phyloP scores from a whole-genome alignment of 1,140 invertebrate species.

The Bilobella aurantiaca region DNA sequence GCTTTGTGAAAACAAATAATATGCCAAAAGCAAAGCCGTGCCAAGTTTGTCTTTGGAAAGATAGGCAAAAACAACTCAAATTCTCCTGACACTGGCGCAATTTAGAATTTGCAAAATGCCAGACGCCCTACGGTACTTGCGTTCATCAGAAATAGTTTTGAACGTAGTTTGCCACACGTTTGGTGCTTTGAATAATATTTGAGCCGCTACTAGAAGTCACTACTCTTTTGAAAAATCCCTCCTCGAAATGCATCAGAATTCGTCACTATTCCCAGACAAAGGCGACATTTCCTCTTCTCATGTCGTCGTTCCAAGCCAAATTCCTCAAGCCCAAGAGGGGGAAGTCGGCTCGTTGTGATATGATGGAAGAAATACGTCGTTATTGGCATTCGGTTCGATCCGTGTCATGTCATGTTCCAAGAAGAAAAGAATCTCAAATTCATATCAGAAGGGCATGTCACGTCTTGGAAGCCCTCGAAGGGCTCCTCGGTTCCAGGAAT shows the following conservation, averaged over 20 bases:
- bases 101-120: too few relatives aligned
- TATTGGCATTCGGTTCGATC: neutral
- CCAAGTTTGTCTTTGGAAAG: too few relatives aligned
- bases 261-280: neutral
- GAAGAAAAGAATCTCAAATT: neutral
- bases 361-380: neutral
- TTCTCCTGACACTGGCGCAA: too few relatives aligned
- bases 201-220: neutral
- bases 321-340: neutral
- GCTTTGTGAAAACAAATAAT: too few relatives aligned
- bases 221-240: neutral
- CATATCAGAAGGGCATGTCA: neutral
- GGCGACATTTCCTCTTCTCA: neutral
- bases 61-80: too few relatives aligned
- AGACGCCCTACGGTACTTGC: too few relatives aligned
- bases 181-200: neutral
- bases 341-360: neutral
- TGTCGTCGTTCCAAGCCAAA: neutral
- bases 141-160: neutral
- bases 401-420: neutral
- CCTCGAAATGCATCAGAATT: too few relatives aligned
- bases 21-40: too few relatives aligned
- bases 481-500: neutral
- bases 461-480: too few relatives aligned
- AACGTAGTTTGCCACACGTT: neutral